Base-by-base conservation (phyloP, 2,888 invertebrate genomes). In the Podabrus alpinus region DNA sequence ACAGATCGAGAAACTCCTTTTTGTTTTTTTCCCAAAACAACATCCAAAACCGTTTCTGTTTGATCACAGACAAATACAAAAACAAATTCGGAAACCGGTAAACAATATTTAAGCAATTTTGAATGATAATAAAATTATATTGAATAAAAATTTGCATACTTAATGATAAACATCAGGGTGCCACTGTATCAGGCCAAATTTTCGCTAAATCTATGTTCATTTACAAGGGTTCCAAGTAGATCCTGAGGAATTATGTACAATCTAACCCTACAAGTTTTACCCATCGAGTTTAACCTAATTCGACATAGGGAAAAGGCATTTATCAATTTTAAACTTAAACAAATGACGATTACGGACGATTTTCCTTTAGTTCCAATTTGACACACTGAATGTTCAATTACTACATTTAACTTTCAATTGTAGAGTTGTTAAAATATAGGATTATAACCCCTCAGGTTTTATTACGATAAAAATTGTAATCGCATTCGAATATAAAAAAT, bases 331-430 rank as follows among this genome's bases (percentile, higher is more conserved):
- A 80, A 81, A 75, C 80, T 76, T 76, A 77, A 79, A 76, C 74
- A 76, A 73, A 79, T 74, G 72, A 74, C 66, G 62, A 73, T 75
- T 80, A 74, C 71, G 78, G 79, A 72, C 79, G 77, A 69, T 74
- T 79, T 76, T 76, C 78, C 69, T 68, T 60, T 74, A 73, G 72
- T 66, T 75, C 76, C 77, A 78, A 78, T 79, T 80, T 81, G 78
- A 77, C 80, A 78, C 74, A 73, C 71, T 78, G 79, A 79, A 80
- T 78, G 80, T 80, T 80, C 82, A 84, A 83, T 84, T 84, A 83
- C 81, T 80, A 78, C 80, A 80, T 83, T 84, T 83, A 82, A 83
- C 82, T 82, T 81, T 80, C 81, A 80, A 83, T 84, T 82, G 81
- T 81, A 80, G 78, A 77, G 80, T 81, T 81, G 83, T 83, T 83